Percentiles rank a stretch among this genome's conserved stretches.
phyloP scores from a whole-genome alignment of 1,140 invertebrate genomes.

The Zophobas morio region DNA sequence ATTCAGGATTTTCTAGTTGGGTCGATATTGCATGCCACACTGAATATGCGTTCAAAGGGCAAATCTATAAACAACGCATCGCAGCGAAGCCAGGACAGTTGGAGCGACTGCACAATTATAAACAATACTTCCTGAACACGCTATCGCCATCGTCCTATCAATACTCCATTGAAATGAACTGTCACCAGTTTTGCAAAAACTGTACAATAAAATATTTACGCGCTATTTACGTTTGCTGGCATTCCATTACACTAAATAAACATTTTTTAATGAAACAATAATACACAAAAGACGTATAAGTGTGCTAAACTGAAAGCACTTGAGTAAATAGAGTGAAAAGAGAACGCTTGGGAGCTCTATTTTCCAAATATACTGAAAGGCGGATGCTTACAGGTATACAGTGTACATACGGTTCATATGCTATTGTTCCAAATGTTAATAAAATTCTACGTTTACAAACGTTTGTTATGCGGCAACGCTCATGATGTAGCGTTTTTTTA shows the following conservation, averaged over 20 bases:
- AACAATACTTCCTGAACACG: constrained; percentile 41
- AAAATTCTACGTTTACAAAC: constrained; percentile 45
- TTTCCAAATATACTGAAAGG: constrained; percentile 41
- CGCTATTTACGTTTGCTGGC: constrained; percentile 4
- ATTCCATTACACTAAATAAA: constrained; percentile 44
- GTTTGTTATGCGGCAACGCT: constrained; percentile 39
- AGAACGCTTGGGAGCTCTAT: constrained; percentile 17
- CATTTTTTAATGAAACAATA: constrained; percentile 48
- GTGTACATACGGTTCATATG: neutral
- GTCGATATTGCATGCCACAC: constrained; percentile 42
- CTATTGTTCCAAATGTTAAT: constrained; percentile 45
- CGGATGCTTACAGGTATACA: constrained; percentile 21
- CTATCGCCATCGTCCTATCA: constrained; percentile 19
- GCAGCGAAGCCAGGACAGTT: constrained; percentile 37
- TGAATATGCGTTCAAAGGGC: constrained; percentile 40
- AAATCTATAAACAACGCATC: constrained; percentile 49
- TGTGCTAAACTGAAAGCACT: constrained; percentile 32
- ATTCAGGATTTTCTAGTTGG: constrained; percentile 38
- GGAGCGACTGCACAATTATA: constrained; percentile 44
- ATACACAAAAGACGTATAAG: constrained; percentile 44
- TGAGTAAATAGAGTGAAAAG: constrained; percentile 40
- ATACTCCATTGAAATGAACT: constrained; percentile 20
- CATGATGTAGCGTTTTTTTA: neutral
- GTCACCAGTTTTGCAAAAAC: constrained; percentile 22
- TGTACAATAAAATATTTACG: constrained; percentile 16